These are phyloP conservation scores for Ryuthela nishihirai DNA, from an alignment of 2,888 invertebrate genomes.

Conservation along the genomic window DNA sequence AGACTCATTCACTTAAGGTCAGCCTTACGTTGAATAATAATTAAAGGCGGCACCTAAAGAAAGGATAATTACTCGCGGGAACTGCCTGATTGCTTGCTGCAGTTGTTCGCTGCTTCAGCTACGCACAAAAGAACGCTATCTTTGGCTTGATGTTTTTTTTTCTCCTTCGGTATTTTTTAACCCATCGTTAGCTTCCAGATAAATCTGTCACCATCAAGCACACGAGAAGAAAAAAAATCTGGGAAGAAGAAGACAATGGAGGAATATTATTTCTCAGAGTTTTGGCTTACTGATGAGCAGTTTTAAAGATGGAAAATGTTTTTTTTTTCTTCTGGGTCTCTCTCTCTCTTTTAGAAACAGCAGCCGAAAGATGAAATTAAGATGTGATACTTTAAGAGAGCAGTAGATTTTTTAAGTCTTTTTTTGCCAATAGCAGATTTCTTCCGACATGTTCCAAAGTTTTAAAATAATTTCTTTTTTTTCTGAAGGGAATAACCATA, in stretches of 20 bases:
- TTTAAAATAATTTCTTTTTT: no score
- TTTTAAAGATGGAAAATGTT: slow-evolving; percentile 4
- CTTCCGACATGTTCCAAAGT: no score
- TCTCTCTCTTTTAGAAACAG: not conserved
- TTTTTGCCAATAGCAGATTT: no score
- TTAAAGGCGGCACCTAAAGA: slow-evolving; percentile 36
- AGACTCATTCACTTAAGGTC: slow-evolving; percentile 19
- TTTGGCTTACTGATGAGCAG: slow-evolving; percentile 20
- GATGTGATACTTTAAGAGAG: no score
- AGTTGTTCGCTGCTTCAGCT: slow-evolving; percentile 1
- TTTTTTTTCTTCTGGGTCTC: slow-evolving; percentile 1
- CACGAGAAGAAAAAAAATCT: slow-evolving; percentile 10
- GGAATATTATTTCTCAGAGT: slow-evolving; percentile 36
- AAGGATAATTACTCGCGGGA: slow-evolving; percentile 34
- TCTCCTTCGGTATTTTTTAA: not conserved
- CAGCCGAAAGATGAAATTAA: no score
- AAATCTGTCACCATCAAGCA: slow-evolving; percentile 37
- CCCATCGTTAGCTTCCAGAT: slow-evolving; percentile 16
- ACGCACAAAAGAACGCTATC: slow-evolving; percentile 32
- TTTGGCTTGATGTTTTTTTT: not conserved
- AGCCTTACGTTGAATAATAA: slow-evolving; percentile 26
- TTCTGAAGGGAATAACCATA: no score
- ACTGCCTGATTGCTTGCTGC: not conserved
- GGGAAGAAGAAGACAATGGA: slow-evolving; percentile 30
- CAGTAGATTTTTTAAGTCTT: no score